Percentiles rank a stretch among this genome's conserved stretches.
These are phyloP conservation scores for Andrena praecox DNA, from an alignment of 2,888 invertebrate genomes.

Conservation along the genomic window DNA sequence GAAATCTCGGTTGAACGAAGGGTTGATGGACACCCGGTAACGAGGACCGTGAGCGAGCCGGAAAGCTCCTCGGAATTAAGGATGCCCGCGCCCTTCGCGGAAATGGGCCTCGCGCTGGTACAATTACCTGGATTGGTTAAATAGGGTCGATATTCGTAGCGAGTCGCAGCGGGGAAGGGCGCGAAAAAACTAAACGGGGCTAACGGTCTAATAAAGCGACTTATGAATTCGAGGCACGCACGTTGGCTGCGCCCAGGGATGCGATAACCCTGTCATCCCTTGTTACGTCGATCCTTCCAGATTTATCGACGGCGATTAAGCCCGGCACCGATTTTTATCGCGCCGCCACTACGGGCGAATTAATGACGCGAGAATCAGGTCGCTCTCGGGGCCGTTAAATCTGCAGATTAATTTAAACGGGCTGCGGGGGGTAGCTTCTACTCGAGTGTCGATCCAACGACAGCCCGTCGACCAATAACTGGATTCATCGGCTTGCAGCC, in stretches of 20 bases:
- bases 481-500: slow-evolving; percentile 46
- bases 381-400: no score
- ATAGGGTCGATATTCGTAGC: slow-evolving; percentile 57
- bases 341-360: no score
- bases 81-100: slow-evolving; percentile 42
- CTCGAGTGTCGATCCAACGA: background rate
- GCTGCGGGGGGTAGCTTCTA: background rate
- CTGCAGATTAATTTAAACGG: no score
- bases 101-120: slow-evolving; percentile 20
- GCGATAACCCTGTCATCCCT: slow-evolving; percentile 38
- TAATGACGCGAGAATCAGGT: no score
- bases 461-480: slow-evolving; percentile 43
- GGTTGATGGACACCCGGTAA: slow-evolving; percentile 48
- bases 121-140: slow-evolving; percentile 60
- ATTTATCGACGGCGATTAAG: slow-evolving; percentile 10
- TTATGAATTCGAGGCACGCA: slow-evolving; percentile 67
- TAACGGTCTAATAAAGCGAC: slow-evolving; percentile 59
- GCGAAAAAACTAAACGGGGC: slow-evolving; percentile 42
- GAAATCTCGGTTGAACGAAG: slow-evolving; percentile 5
- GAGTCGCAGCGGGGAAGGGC: background rate
- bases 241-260: slow-evolving; percentile 45
- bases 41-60: slow-evolving; percentile 30
- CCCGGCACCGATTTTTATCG: background rate
- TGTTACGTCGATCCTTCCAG: background rate
- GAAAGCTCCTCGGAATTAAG: slow-evolving; percentile 47